Percentiles rank a stretch among this genome's conserved stretches.
Evolutionary conservation across 2,113 vertebrate species (phyloP).

Genomic region (Ciconia boyciana): DNA sequence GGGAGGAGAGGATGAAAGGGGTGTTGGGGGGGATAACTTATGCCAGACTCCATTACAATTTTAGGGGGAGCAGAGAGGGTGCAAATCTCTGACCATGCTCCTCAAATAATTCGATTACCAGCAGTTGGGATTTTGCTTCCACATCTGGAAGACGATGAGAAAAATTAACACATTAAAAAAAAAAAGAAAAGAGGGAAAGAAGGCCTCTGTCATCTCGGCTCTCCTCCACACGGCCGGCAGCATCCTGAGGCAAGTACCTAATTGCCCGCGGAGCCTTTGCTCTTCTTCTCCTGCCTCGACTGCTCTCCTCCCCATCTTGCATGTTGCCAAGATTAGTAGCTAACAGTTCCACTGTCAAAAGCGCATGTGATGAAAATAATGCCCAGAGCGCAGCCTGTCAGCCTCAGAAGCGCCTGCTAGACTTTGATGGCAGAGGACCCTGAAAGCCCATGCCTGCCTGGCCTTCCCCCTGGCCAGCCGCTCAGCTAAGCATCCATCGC

Average conservation of each 20-base stretch:
- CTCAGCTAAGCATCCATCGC: neutral
- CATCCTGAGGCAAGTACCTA: neutral
- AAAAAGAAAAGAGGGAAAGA: neutral
- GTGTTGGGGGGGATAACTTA: neutral
- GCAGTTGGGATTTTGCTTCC: neutral
- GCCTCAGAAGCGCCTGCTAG: neutral
- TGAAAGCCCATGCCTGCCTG: neutral
- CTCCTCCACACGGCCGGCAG: fast-evolving
- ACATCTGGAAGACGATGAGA: neutral
- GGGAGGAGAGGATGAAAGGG: neutral
- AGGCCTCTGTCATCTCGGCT: neutral
- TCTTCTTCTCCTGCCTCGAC: neutral
- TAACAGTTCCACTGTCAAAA: neutral
- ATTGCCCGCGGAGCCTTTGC: neutral
- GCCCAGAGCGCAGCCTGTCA: neutral
- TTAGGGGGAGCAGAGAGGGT: neutral
- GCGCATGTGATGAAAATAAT: neutral
- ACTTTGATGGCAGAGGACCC: neutral
- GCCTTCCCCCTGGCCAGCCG: neutral
- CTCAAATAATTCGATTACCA: neutral
- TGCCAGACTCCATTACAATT: neutral
- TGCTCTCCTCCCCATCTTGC: neutral
- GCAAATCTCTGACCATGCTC: neutral
- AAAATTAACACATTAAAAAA: neutral
- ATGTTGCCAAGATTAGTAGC: neutral